Conservation (phyloP, 2,113 vertebrate genomes). For the Rallus limicola region DNA sequence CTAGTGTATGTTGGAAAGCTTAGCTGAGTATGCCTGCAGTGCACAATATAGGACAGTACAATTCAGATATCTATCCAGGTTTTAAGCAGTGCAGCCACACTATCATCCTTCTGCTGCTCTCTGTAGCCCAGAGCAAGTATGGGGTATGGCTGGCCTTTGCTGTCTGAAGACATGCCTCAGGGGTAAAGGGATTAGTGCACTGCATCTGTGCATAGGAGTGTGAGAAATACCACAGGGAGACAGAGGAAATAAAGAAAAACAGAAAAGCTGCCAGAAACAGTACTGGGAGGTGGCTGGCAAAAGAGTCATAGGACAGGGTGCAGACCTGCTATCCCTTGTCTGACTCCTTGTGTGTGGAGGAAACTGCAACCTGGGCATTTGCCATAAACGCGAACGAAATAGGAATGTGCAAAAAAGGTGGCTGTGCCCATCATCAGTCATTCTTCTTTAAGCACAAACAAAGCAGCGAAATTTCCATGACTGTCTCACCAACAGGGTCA, state of each 20-base stretch:
- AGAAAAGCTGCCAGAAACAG: neutral
- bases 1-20: neutral
- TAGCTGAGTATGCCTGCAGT: neutral
- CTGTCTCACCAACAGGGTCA: neutral
- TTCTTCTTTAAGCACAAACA: neutral
- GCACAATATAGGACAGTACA: accelerated
- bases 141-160: neutral
- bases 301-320: neutral
- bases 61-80: neutral
- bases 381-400: neutral
- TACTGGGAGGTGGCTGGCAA: neutral
- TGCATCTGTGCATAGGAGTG: neutral
- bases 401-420: neutral
- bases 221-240: slow-evolving; percentile 5
- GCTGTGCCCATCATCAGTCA: neutral
- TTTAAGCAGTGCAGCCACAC: neutral
- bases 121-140: neutral
- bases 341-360: neutral
- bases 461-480: neutral
- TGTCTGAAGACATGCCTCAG: neutral
- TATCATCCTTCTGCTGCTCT: neutral
- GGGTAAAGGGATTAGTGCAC: neutral
- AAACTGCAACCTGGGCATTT: neutral
- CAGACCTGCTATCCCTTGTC: neutral
- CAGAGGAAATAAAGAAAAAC: neutral